Evolutionary conservation across 1,140 invertebrate species (phyloP), one percentile per base, ranked within the genome.

Genomic region (Listronotus oregonensis): DNA sequence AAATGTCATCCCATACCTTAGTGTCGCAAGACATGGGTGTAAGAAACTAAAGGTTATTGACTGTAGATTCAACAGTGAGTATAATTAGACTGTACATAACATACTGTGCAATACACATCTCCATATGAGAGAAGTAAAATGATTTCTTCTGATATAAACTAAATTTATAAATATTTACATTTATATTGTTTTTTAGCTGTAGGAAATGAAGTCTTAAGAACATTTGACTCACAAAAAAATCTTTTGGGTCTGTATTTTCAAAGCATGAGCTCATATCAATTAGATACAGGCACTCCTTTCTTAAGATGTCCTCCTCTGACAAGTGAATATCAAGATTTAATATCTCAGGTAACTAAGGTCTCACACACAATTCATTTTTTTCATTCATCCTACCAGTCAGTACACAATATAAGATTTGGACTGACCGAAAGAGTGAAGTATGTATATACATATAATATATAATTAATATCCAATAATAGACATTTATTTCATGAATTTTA

Each of bases 1-100:
- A 44, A 69, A 67, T 62, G 62, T 69, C 31, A 61, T 76, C 6
- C 67, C 70, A 6, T 73, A 74, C 54, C 31, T 76, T 15, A 71
- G 61, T 64, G 57, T 76, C n/a, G 63, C 72, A 6, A 65, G 63
- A 47, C 67, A 65, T 60, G 75, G 75, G 17, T 76, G 70, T 51
- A 71, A 71, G n/a, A 72, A 68, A 42, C 40, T 76, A 4, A 70
- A 73, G 67, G 49, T 74, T 6, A 63, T 75, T 12, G 74, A 75
- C 68, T 57, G 67, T 15, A 57, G 74, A 32, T 74, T 74, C 42
- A 72, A 56, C 21, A 60, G 64, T 66, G 52, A 66, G 55, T 52
- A 37, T 34, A 1, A 14, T 18, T 8, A 50, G 2, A 2, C 6
- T 50, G 21, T 14, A 18, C n/a, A n/a, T n/a, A n/a, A n/a, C n/a